Conservation (phyloP, 23 tunicate genomes). For the Diplosoma virens region DNA sequence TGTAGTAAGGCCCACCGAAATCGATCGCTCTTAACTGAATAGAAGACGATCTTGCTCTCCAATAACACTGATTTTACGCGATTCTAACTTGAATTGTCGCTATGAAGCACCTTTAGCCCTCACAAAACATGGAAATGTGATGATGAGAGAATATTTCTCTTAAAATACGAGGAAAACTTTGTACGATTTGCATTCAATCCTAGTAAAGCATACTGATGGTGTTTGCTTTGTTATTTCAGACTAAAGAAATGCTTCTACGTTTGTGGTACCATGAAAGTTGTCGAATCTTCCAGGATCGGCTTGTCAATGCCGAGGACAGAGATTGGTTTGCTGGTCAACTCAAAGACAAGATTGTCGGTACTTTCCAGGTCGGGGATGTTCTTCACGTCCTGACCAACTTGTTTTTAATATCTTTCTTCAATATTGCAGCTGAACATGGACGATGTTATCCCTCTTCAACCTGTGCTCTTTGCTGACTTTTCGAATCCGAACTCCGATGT, state of each 20-base stretch:
- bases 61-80: no score
- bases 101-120: no score
- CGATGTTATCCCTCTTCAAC: conserved; percentile 66
- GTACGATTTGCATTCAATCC: no score
- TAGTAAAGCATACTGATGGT: not conserved
- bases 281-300: conserved; percentile 94
- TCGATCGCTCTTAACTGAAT: no score
- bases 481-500: conserved; percentile 65
- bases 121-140: no score
- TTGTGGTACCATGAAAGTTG: conserved; percentile 98
- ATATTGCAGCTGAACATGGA: conserved; percentile 59
- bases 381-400: not conserved
- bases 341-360: conserved; percentile 50
- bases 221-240: conserved; percentile 16
- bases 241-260: conserved; percentile 79
- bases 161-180: no score
- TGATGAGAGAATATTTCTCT: no score
- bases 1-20: no score
- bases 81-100: no score
- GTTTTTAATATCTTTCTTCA: not conserved
- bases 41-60: no score
- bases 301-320: conserved; percentile 84
- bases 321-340: conserved; percentile 89
- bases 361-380: conserved; percentile 49
- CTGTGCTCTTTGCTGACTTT: conserved; percentile 93